Evolutionary conservation across 2,113 vertebrate genomes (phyloP).

Genomic region (Nanger granti): DNA sequence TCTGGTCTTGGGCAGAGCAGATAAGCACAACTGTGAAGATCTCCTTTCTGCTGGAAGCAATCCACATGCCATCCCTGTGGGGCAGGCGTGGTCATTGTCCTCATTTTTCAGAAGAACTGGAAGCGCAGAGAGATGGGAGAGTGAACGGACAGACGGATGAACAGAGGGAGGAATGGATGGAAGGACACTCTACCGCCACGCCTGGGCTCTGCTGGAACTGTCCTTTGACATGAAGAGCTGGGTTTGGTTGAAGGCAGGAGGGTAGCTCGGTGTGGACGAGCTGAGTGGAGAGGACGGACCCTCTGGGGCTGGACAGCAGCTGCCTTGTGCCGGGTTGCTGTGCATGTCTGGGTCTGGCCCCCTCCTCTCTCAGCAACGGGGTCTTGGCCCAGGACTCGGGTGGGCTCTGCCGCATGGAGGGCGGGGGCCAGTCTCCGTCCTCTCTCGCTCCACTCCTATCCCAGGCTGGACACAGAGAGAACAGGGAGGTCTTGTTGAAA

Average conservation of each 20-base stretch:
- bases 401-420: neutral
- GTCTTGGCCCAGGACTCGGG: neutral
- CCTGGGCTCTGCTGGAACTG: rapidly evolving
- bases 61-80: rapidly evolving
- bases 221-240: neutral
- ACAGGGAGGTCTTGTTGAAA: neutral
- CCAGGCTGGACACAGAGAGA: neutral
- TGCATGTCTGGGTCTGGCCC: neutral
- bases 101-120: neutral
- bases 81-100: rapidly evolving
- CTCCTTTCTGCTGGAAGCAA: neutral
- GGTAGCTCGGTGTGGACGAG: rapidly evolving
- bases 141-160: rapidly evolving
- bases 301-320: neutral
- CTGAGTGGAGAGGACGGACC: neutral
- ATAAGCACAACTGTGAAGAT: rapidly evolving
- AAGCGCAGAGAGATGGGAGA: neutral
- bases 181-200: rapidly evolving
- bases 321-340: neutral
- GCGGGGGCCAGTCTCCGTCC: rapidly evolving
- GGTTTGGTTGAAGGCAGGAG: rapidly evolving
- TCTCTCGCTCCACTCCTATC: neutral
- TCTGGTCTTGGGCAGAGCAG: rapidly evolving
- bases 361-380: neutral
- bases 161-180: rapidly evolving